phyloP scores from a whole-genome alignment of 2,113 vertebrate genomes.

The Urocolius indicus region DNA sequence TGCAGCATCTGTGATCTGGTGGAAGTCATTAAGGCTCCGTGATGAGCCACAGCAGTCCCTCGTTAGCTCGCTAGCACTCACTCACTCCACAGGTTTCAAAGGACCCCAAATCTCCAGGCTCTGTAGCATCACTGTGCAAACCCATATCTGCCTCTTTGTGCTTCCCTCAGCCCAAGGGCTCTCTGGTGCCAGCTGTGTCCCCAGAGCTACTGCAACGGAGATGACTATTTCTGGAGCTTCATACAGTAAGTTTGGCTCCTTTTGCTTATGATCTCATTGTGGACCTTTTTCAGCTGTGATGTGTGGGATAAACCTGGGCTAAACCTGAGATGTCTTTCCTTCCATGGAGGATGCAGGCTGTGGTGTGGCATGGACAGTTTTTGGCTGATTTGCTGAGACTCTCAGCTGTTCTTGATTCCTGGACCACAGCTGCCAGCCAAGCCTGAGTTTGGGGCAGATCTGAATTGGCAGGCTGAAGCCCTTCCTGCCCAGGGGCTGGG shows the following conservation, averaged over 20 bases:
- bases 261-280: background rate
- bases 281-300: fast-evolving
- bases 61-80: background rate
- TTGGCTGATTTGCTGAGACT: background rate
- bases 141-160: fast-evolving
- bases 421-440: background rate
- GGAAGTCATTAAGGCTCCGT: background rate
- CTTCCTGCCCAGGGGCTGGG: background rate
- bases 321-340: too few relatives aligned
- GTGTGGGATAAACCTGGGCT: background rate
- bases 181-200: fast-evolving
- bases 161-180: background rate
- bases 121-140: background rate
- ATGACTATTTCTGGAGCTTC: background rate
- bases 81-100: background rate
- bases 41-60: background rate
- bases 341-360: fast-evolving
- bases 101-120: background rate
- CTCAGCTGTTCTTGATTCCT: background rate
- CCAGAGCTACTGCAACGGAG: background rate
- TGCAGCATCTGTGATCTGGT: background rate
- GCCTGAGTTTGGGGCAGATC: background rate
- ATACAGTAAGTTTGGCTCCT: too few relatives aligned
- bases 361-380: too few relatives aligned
- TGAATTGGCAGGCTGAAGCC: background rate